Evolutionary conservation across 2,888 invertebrate species (phyloP).

Genomic region (Amphipyra berbera): DNA sequence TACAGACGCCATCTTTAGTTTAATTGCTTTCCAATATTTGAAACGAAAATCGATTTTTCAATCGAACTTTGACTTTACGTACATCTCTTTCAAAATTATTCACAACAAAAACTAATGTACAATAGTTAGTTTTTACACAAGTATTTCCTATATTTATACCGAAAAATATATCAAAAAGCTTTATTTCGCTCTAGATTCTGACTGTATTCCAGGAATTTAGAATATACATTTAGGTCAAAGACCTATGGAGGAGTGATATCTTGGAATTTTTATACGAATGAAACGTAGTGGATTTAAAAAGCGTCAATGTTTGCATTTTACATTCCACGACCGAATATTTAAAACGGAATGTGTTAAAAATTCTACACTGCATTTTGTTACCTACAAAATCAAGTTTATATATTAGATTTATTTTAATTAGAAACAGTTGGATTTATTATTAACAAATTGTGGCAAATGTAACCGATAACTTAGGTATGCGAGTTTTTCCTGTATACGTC

Average conservation of each 20-base stretch:
- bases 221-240: slow-evolving; percentile 42
- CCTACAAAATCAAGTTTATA: too few relatives aligned
- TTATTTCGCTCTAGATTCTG: slow-evolving; percentile 5
- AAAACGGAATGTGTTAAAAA: neutral
- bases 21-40: too few relatives aligned
- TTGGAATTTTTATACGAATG: slow-evolving; percentile 18
- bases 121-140: neutral
- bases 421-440: too few relatives aligned
- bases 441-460: too few relatives aligned
- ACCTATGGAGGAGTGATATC: slow-evolving; percentile 16
- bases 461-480: too few relatives aligned
- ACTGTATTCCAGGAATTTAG: slow-evolving; percentile 25
- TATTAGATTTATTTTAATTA: too few relatives aligned
- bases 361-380: too few relatives aligned
- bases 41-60: too few relatives aligned
- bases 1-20: too few relatives aligned
- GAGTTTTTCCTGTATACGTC: neutral
- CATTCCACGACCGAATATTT: slow-evolving; percentile 14
- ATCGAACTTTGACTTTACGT: too few relatives aligned
- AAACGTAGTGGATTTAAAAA: slow-evolving; percentile 7
- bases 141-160: neutral
- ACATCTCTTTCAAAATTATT: neutral
- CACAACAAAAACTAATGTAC: too few relatives aligned
- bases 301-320: slow-evolving; percentile 15
- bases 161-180: slow-evolving; percentile 3